These are phyloP conservation scores for Drosophila arawakana DNA, from an alignment of 1,140 invertebrate species.

Conservation along the genomic window DNA sequence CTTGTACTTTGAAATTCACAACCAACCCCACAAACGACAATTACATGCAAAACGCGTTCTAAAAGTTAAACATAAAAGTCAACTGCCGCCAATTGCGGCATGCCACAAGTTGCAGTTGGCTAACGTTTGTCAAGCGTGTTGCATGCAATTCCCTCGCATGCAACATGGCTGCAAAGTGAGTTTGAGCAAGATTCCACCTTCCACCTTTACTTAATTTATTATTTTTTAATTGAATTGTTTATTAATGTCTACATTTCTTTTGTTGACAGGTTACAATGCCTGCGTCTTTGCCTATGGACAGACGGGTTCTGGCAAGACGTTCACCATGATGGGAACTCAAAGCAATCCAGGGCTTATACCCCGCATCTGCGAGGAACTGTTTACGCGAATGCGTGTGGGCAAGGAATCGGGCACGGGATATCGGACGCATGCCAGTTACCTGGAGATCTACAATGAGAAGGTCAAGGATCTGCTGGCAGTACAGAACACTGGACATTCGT, in stretches of 20 bases:
- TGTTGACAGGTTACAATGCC: slow-evolving; percentile 93
- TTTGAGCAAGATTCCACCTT: background rate
- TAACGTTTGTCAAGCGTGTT: slow-evolving; percentile 13
- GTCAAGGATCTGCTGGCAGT: slow-evolving; percentile 93
- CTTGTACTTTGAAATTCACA: slow-evolving; percentile 9
- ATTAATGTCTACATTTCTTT: slow-evolving; percentile 25
- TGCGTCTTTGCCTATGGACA: slow-evolving; percentile 96
- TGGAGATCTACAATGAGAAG: slow-evolving; percentile 97
- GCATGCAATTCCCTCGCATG: slow-evolving; percentile 24
- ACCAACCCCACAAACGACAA: background rate
- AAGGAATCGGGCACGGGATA: slow-evolving; percentile 93
- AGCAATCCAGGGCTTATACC: slow-evolving; percentile 94
- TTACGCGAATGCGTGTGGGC: slow-evolving; percentile 90
- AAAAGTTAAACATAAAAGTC: background rate
- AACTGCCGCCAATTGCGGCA: background rate
- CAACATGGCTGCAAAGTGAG: no score
- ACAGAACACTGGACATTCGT: slow-evolving; percentile 88
- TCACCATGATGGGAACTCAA: slow-evolving; percentile 98
- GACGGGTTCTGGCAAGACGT: slow-evolving; percentile 96
- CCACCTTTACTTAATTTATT: slow-evolving; percentile 3
- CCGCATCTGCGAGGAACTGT: slow-evolving; percentile 92
- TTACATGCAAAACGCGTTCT: slow-evolving; percentile 3
- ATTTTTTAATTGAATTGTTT: background rate
- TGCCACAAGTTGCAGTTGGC: slow-evolving; percentile 1
- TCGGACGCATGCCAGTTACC: slow-evolving; percentile 92